Base-by-base conservation (phyloP, 2,888 invertebrate species). In the Tyria jacobaeae region DNA sequence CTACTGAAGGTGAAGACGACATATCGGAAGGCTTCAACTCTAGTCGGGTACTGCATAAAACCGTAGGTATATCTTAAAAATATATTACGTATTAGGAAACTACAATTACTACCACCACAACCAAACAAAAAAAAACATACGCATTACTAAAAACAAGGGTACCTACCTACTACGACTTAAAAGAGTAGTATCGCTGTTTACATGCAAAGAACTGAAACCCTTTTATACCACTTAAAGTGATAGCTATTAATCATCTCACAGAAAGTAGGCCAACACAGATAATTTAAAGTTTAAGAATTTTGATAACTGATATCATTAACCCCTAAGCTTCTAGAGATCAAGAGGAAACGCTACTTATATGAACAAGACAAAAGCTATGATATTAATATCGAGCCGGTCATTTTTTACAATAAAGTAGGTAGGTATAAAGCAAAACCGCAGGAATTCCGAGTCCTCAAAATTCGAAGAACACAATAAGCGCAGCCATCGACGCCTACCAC, bases 401-500 rank as follows among this genome's bases (percentile, higher is more conserved):
- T 44, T 44, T 61, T 70, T 49, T 61, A 54, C 57, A 60, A 48
- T 71, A 73, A 78, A 21, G 44, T 44, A 44, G 44, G 44, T 44
- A 44, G 69, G 65, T 70, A 75, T 64, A 62, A 72, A 73, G 74
- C 66, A 68, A 63, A 73, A 71, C 60, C 59, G 65, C 62, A 76
- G 72, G 71, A 73, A 77, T 76, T 71, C 73, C 69, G 70, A 70
- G 75, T 79, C 75, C 67, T 80, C 83, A 75, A 85, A 88, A 82
- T 88, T 87, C 87, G 79, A 79, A 81, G 86, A 87, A 89, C 78
- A 85, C 84, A 83, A 87, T 88, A 86, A 86, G 80, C 82, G 80
- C 73, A 81, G 75, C 86, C 85, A 89, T 91, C 88, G 88, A 91
- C 91, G 90, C 91, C 91, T 90, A 85, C 86, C 84, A 76, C 73